phyloP scores from a whole-genome alignment of 2,888 invertebrate species.

The Phorcus lineatus region DNA sequence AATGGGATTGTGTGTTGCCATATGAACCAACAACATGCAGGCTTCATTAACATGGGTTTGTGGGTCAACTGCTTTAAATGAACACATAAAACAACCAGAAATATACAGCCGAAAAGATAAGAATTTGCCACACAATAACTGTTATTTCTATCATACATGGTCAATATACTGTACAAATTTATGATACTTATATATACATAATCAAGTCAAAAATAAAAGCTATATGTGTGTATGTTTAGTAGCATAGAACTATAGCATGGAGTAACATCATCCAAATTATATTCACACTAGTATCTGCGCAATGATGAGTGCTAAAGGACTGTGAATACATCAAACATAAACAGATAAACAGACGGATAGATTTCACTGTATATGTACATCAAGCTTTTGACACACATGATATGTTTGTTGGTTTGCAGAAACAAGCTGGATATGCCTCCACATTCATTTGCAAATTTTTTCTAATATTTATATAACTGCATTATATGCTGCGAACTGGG shows the following conservation, averaged over 20 bases:
- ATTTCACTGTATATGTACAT: background rate
- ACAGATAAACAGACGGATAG: too few relatives aligned
- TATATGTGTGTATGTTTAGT: background rate
- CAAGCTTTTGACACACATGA: background rate
- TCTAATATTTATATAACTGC: too few relatives aligned
- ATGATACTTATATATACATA: background rate
- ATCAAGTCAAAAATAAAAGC: constrained; percentile 6
- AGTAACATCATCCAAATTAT: background rate
- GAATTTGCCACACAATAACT: background rate
- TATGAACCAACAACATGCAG: too few relatives aligned
- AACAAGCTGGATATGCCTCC: too few relatives aligned
- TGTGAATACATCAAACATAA: background rate
- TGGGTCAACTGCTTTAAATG: background rate
- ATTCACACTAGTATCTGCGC: background rate
- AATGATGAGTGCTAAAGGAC: background rate
- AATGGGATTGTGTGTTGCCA: too few relatives aligned
- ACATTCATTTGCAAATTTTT: too few relatives aligned
- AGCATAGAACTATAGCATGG: background rate
- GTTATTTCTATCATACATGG: constrained; percentile 9
- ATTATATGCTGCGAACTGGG: too few relatives aligned
- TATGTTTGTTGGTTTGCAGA: background rate
- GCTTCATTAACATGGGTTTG: too few relatives aligned
- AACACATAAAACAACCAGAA: constrained; percentile 19
- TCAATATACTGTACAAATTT: constrained; percentile 18
- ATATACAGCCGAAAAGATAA: constrained; percentile 4